Conservation (phyloP, 2,113 vertebrate species). For the Numida meleagris region DNA sequence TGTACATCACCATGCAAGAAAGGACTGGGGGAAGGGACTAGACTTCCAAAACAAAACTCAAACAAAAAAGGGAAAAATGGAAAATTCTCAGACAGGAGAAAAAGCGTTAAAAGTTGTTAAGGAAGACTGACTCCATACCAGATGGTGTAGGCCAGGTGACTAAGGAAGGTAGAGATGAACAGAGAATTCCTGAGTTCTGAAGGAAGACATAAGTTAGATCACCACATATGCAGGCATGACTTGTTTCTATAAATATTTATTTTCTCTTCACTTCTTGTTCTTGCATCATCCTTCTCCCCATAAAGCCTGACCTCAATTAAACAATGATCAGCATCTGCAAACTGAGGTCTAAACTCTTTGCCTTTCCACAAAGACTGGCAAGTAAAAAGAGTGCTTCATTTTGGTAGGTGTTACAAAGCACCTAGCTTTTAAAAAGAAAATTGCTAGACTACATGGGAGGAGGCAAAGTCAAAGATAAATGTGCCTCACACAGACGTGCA, state of each 20-base stretch:
- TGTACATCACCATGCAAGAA: background rate
- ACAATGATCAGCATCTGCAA: background rate
- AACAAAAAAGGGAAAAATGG: background rate
- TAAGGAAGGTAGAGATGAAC: background rate
- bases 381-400: background rate
- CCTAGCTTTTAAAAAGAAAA: background rate
- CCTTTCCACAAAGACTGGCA: background rate
- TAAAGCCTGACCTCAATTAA: background rate
- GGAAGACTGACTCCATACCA: background rate
- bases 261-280: background rate
- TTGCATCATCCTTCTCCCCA: background rate
- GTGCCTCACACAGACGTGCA: background rate
- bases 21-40: background rate
- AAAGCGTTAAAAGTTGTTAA: background rate
- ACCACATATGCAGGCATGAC: accelerated
- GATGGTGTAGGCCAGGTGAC: background rate
- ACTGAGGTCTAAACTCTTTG: accelerated
- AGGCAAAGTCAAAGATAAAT: background rate
- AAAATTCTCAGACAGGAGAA: background rate
- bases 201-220: background rate
- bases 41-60: background rate
- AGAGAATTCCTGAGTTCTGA: background rate
- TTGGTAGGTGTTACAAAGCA: background rate
- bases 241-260: background rate
- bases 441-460: background rate